Evolutionary conservation across 2,888 invertebrate genomes (phyloP), one percentile per base, ranked within the genome.

Genomic region (Andrena chrysosceles): DNA sequence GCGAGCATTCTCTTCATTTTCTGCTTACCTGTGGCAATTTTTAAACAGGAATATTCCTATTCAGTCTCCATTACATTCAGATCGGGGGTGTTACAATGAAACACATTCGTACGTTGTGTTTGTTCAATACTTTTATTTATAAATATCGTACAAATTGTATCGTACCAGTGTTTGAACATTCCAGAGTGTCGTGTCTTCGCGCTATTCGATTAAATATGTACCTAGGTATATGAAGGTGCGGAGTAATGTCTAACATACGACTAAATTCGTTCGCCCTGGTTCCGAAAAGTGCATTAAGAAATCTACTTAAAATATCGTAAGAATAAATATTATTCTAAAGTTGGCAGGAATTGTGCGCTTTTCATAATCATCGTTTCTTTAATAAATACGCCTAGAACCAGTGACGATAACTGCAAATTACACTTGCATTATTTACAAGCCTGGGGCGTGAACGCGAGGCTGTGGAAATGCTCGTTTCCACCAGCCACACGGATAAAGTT

Each of bases 261-360:
- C 31, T 26, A 60, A 16, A 62, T 26, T 26, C 23, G 23, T 56
- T 56, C 56, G 56, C 23, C 23, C 60, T 20, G 60, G 33, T 62
- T 33, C 10, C 1, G 20, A 62, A 26, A 20, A 56, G 56, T 59
- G 69, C 42, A n/a, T 56, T n/a, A 16, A 33, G 13, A n/a, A 1
- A 13, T 48, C 35, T 42, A n/a, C 49, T 63, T 62, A 64, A 23
- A 49, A 1, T 33, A 54, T n/a, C 16, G 8, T 62, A 29, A 31
- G n/a, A 82, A 82, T 82, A 82, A 82, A 80, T 82, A 82, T 13
- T 64, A 71, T 69, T 23, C 68, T 78, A 63, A 8, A 16, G 10
- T 20, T n/a, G 68, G 23, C 20, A 29, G 2, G 49, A 35, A 52
- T 64, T 52, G 59, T 69, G 49, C 63, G 67, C 29, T 10, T 26